phyloP scores from a whole-genome alignment of 1,140 invertebrate genomes.

The Drosophila kurseongensis region DNA sequence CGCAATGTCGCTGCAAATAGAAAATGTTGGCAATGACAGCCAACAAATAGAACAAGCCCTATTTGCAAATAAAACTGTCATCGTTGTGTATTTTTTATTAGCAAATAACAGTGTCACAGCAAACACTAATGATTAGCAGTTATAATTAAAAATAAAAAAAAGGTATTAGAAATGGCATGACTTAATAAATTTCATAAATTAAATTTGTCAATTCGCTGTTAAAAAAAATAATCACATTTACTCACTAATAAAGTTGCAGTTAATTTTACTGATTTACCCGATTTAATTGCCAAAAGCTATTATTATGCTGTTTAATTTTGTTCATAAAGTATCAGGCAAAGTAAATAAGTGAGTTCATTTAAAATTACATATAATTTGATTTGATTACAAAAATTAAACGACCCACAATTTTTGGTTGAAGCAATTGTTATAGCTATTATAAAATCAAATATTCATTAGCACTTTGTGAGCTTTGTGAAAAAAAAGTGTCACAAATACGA shows the following conservation, averaged over 20 bases:
- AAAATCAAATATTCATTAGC: conserved; percentile 1
- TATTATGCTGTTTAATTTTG: not conserved
- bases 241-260: not conserved
- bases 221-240: not conserved
- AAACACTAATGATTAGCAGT: conserved; percentile 6
- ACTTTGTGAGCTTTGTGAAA: not conserved
- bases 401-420: not conserved
- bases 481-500: not conserved
- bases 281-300: not conserved
- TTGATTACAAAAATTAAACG: not conserved
- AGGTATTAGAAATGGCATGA: not conserved
- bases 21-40: conserved; percentile 3
- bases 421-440: not conserved
- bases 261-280: not conserved
- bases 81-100: conserved; percentile 7
- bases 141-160: not conserved
- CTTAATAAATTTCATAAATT: conserved; percentile 2
- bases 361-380: not conserved
- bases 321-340: not conserved
- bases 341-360: conserved; percentile 5
- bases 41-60: conserved; percentile 10
- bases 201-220: conserved; percentile 1
- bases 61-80: conserved; percentile 18
- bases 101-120: not conserved
- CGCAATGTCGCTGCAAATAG: conserved; percentile 12